A percentile compares a stretch with the other conserved stretches of the same genome.
Conservation (phyloP, 1,140 invertebrate species). For the Trypoxylus dichotomus region DNA sequence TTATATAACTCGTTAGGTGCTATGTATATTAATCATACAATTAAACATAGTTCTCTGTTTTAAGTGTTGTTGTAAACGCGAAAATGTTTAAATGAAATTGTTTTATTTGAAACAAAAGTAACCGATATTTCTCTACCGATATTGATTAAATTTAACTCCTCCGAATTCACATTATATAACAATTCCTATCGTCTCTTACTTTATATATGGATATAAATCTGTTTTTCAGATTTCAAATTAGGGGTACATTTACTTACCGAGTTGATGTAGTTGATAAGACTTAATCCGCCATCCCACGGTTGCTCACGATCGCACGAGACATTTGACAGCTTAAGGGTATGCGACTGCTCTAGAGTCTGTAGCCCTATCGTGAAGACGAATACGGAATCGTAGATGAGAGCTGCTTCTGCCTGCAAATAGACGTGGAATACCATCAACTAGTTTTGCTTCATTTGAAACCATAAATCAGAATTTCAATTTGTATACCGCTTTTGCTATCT, state of each 20-base stretch:
- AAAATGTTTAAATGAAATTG: too few relatives aligned
- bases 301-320: constrained; percentile 72
- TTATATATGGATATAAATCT: too few relatives aligned
- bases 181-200: too few relatives aligned
- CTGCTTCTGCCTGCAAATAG: constrained; percentile 70
- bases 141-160: too few relatives aligned
- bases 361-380: constrained; percentile 73
- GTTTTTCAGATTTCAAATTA: neutral
- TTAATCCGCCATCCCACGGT: constrained; percentile 78
- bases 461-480: constrained; percentile 31
- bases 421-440: constrained; percentile 5
- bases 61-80: too few relatives aligned
- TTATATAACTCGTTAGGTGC: too few relatives aligned
- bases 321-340: constrained; percentile 65
- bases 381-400: constrained; percentile 79
- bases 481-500: neutral
- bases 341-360: constrained; percentile 67
- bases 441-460: constrained; percentile 5
- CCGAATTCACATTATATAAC: too few relatives aligned
- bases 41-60: too few relatives aligned
- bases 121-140: too few relatives aligned
- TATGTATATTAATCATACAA: too few relatives aligned
- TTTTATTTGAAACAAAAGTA: too few relatives aligned
- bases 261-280: constrained; percentile 80
- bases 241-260: constrained; percentile 58